These are phyloP conservation scores for Mus pahari DNA, from an alignment of 2,113 vertebrate species.

Conservation along the genomic window DNA sequence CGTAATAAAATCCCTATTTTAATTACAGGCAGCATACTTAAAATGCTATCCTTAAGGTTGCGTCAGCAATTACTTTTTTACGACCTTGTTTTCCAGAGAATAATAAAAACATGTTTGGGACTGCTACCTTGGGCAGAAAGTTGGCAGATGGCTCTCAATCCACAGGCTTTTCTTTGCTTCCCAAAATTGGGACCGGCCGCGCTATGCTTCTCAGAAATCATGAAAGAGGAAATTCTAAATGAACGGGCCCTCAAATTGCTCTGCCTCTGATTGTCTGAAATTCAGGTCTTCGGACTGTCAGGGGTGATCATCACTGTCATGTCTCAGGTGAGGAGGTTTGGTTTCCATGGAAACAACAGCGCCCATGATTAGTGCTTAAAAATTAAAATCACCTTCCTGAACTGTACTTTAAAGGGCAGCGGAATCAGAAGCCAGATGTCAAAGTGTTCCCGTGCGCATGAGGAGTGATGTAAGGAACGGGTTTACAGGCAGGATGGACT, in stretches of 20 bases:
- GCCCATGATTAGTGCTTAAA: slow-evolving; percentile 56
- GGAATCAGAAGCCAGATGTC: neutral
- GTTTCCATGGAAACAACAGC: slow-evolving; percentile 64
- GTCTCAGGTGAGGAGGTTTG: slow-evolving; percentile 38
- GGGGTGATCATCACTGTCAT: neutral
- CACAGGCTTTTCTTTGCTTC: slow-evolving; percentile 25
- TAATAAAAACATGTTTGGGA: slow-evolving; percentile 76
- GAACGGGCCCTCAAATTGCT: slow-evolving; percentile 26
- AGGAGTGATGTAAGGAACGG: neutral
- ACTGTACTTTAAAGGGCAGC: slow-evolving; percentile 49
- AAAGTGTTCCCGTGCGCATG: neutral
- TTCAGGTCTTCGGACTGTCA: slow-evolving; percentile 66
- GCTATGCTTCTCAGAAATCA: neutral
- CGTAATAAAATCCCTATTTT: slow-evolving; percentile 77
- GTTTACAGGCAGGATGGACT: neutral
- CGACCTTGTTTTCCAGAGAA: slow-evolving; percentile 78
- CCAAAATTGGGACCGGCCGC: slow-evolving; percentile 4
- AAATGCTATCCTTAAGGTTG: slow-evolving; percentile 72
- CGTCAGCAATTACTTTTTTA: slow-evolving; percentile 84
- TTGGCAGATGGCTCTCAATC: neutral
- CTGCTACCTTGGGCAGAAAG: slow-evolving; percentile 52
- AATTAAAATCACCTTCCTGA: slow-evolving; percentile 66
- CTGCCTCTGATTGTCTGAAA: slow-evolving; percentile 69
- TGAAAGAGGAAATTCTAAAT: neutral
- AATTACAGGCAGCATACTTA: slow-evolving; percentile 77